Percentiles rank a stretch among this genome's conserved stretches.
These are phyloP conservation scores for Eidolon dupreanum DNA, from an alignment of 2,797 vertebrate species.

Conservation along the genomic window DNA sequence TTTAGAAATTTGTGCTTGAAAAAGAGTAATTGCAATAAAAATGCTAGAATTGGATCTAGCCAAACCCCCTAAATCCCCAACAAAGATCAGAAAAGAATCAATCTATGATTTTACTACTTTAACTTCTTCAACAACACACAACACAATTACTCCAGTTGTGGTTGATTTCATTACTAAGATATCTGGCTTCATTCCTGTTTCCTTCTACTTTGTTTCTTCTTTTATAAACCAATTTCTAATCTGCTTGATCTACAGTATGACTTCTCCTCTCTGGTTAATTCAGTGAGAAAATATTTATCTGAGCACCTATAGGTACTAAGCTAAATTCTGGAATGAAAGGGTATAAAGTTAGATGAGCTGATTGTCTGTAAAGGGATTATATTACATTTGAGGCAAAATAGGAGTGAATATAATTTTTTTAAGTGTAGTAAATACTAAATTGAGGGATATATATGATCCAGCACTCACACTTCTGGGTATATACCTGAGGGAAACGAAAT, in stretches of 20 bases:
- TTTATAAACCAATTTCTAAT: neutral
- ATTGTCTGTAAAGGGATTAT: neutral
- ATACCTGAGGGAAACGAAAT: neutral
- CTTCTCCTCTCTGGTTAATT: neutral
- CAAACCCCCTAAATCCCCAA: neutral
- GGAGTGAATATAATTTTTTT: neutral
- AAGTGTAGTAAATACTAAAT: neutral
- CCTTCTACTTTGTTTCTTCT: constrained; percentile 20
- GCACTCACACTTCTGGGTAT: neutral
- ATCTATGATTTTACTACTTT: neutral
- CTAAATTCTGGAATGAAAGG: constrained; percentile 20
- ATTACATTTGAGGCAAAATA: neutral
- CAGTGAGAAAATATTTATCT: constrained; percentile 52
- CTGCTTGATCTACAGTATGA: neutral
- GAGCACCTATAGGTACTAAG: neutral
- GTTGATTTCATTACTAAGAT: neutral
- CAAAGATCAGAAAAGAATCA: neutral
- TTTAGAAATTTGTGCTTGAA: neutral
- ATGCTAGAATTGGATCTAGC: neutral
- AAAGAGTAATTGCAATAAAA: neutral
- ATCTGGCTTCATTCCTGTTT: neutral
- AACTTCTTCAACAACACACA: neutral
- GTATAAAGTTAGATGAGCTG: constrained; percentile 1
- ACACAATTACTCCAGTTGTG: neutral
- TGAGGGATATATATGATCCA: neutral